Conservation (phyloP, 2,888 invertebrate species). For the Elgonia sp. region DNA sequence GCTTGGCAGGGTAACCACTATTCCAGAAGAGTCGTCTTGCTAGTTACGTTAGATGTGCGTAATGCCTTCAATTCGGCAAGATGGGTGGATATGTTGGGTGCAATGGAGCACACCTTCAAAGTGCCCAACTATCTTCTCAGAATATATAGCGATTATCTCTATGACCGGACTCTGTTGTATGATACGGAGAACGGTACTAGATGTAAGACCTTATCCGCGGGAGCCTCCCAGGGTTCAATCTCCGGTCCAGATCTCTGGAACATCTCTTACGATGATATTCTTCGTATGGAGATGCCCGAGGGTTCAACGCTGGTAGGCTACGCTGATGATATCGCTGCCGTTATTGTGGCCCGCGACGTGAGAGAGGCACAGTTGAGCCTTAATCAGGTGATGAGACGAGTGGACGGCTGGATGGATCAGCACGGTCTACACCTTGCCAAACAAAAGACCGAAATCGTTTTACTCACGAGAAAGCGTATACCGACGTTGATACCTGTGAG, state of each 20-base stretch:
- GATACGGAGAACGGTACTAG: neutral
- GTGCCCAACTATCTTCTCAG: neutral
- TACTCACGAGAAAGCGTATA: neutral
- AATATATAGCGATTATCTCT: conserved; percentile 1
- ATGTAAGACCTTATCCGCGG: neutral
- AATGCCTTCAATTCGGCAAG: conserved; percentile 42
- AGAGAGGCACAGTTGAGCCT: neutral
- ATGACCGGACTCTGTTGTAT: neutral
- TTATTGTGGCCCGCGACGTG: neutral
- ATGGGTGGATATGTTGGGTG: conserved; percentile 5
- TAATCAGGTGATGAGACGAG: neutral
- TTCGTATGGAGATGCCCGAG: conserved; percentile 27
- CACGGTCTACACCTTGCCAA: neutral
- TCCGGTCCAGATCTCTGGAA: conserved; percentile 29
- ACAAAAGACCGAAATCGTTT: neutral
- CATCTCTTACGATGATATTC: conserved; percentile 12
- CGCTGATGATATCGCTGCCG: neutral
- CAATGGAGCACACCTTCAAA: neutral
- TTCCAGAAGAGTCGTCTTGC: neutral
- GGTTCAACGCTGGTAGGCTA: neutral
- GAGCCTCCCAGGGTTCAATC: conserved; percentile 19
- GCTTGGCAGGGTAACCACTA: conserved; percentile 34
- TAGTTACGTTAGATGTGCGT: conserved; percentile 26
- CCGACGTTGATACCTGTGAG: neutral
- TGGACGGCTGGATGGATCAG: too few species aligned